Evolutionary conservation across 2,113 vertebrate genomes (phyloP).

Genomic region (Serinus canaria): DNA sequence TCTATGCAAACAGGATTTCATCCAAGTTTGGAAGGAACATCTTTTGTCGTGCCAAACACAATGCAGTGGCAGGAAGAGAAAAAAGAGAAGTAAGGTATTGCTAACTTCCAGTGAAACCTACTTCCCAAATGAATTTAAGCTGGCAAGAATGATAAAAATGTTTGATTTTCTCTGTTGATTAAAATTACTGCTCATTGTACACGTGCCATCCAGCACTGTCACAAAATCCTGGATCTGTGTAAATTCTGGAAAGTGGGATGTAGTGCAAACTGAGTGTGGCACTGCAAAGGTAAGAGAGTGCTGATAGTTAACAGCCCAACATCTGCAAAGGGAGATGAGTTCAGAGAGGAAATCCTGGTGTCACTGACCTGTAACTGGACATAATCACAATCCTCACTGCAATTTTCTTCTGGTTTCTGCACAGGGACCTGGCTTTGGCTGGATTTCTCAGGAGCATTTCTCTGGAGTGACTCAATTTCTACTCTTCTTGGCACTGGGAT

Average conservation of each 20-base stretch:
- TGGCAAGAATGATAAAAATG: neutral
- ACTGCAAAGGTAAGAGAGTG: neutral
- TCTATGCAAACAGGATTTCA: neutral
- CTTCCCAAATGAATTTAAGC: neutral
- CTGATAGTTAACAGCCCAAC: neutral
- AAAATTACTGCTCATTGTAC: neutral
- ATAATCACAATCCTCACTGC: constrained; percentile 74
- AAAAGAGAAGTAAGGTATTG: neutral
- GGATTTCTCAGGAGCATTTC: neutral
- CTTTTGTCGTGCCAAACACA: neutral
- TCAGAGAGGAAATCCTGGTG: neutral
- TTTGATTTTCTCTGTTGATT: neutral
- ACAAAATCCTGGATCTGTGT: neutral
- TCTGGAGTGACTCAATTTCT: constrained; percentile 12
- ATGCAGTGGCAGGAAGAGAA: neutral
- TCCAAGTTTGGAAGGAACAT: neutral
- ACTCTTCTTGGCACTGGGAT: neutral
- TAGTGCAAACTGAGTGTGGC: neutral
- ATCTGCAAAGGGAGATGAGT: neutral
- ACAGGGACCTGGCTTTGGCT: neutral
- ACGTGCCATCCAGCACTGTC: neutral
- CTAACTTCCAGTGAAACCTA: neutral
- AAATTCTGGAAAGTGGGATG: neutral
- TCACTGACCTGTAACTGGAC: constrained; percentile 78
- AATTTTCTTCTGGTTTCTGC: neutral